Evolutionary conservation across 2,113 vertebrate species (phyloP), one percentile per base, ranked within the genome.

Genomic region (Phalacrocorax pelagicus): DNA sequence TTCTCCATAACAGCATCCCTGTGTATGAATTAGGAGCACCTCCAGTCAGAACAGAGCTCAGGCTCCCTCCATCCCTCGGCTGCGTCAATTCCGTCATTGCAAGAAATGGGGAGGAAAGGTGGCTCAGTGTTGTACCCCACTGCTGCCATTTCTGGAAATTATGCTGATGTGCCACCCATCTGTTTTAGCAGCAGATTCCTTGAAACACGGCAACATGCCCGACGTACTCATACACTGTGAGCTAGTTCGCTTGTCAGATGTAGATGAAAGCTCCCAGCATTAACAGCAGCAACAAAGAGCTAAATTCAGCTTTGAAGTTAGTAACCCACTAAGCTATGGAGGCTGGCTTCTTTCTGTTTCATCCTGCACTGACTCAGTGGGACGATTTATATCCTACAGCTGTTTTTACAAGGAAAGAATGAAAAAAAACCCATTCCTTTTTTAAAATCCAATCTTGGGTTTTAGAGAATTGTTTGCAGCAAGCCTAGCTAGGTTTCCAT

Each of bases 251-350:
- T 42, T 47, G 75, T 40, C 96, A 94, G 92, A 66, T 9, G 8
- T 1, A 92, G 88, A 69, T 63, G 79, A 93, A 92, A 92, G 88
- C 90, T 94, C 88, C 65, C 82, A 51, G 40, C 86, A 47, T 5
- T 11, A 89, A 44, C 65, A 85, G 92, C 93, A 96, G 55, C 65
- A 59, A 26, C 57, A 55, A 74, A 15, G 34, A 3, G 0, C 82
- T 74, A 73, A 92, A 94, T 81, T 92, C 88, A 59, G 95, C 95
- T 94, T 91, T 92, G 92, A 94, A 96, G 95, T 90, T 57, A 74
- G 88, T 92, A 95, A 52, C 79, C 72, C 95, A 74, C 86, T 52
- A 75, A 91, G 95, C 72, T 54, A 40, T 2, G 85, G 81, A 94
- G 93, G 94, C 85, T 82, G 93, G 40, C 87, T 92, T 40, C 95